Conservation (phyloP, 2,797 vertebrate genomes). For the Muraenolepis orangiensis region DNA sequence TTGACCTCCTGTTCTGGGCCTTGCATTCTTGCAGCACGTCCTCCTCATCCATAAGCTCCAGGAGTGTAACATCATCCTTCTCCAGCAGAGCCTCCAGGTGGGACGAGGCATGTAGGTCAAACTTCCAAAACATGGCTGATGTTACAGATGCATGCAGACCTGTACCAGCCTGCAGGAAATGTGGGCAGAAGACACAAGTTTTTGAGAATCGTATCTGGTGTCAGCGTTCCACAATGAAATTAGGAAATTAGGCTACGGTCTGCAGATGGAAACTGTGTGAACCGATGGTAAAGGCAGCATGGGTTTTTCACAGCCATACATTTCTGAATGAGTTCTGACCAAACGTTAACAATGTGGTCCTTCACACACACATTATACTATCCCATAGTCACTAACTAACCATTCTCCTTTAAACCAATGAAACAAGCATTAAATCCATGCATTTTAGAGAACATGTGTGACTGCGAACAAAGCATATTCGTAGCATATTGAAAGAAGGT, state of each 20-base stretch:
- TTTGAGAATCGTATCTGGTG: background rate
- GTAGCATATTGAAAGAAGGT: background rate
- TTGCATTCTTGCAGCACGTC: conserved; percentile 97
- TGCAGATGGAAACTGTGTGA: background rate
- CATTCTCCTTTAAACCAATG: background rate
- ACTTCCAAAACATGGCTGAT: conserved; percentile 97
- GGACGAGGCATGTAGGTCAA: conserved; percentile 92
- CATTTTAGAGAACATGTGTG: background rate
- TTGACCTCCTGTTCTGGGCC: conserved; percentile 88
- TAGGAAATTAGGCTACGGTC: background rate
- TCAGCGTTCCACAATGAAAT: background rate
- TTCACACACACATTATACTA: background rate
- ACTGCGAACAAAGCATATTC: background rate
- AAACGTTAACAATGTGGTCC: background rate
- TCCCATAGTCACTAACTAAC: background rate
- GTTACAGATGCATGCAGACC: conserved; percentile 54
- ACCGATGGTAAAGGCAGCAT: background rate
- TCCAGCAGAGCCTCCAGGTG: conserved; percentile 95
- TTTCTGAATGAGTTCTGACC: too few relatives aligned
- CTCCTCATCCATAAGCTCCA: conserved; percentile 94
- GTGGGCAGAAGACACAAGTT: background rate
- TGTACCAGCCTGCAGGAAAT: conserved; percentile 36
- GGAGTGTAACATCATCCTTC: conserved; percentile 89
- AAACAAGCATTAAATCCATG: background rate
- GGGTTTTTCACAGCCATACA: background rate